A percentile compares a stretch with the other conserved stretches of the same genome.
Evolutionary conservation across 2,797 vertebrate genomes (phyloP).

Genomic region (Gymnothorax reevesii): DNA sequence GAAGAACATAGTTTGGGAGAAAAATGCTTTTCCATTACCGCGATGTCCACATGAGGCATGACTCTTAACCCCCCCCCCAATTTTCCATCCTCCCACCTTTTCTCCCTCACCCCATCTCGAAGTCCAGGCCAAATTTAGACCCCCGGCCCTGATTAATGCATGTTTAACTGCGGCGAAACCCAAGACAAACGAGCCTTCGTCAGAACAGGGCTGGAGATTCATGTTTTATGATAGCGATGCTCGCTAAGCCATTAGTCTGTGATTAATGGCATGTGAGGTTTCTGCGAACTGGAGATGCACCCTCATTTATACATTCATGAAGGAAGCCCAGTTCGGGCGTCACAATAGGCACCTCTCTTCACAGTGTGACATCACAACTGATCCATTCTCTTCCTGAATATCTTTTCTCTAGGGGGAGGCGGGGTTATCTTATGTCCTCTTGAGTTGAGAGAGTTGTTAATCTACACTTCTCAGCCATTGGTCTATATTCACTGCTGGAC

Average conservation of each 20-base stretch:
- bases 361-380: neutral
- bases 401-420: neutral
- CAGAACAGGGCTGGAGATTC: neutral
- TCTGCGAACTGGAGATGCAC: conserved; percentile 1
- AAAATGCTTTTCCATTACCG: conserved; percentile 26
- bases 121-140: conserved; percentile 37
- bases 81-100: no score
- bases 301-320: neutral
- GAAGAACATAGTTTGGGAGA: neutral
- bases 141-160: conserved; percentile 22
- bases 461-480: neutral
- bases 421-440: neutral
- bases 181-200: conserved; percentile 16
- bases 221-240: conserved; percentile 23
- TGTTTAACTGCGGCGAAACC: conserved; percentile 27
- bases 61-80: neutral
- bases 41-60: conserved; percentile 13
- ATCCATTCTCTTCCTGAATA: neutral
- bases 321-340: neutral
- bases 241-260: neutral
- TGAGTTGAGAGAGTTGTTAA: neutral
- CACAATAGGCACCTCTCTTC: neutral
- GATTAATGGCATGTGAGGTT: conserved; percentile 21
- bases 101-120: neutral
- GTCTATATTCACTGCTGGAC: neutral